Conservation (phyloP, 2,797 vertebrate species). For the Tamandua tetradactyla region DNA sequence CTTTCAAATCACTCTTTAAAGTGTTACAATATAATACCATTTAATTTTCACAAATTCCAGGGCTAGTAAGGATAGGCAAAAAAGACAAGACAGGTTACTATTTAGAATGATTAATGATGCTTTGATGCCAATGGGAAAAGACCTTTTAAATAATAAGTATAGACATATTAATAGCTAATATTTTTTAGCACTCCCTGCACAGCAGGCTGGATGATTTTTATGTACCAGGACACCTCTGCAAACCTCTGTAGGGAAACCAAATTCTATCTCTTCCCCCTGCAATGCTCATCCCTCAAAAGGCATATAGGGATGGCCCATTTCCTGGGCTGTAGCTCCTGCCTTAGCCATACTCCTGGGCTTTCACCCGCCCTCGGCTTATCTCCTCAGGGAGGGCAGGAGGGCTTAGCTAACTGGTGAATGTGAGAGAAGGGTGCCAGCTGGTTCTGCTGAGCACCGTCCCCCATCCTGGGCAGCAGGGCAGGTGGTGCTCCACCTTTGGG, state of each 20-base stretch:
- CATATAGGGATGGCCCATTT: too few relatives aligned
- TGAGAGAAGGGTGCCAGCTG: rapidly evolving
- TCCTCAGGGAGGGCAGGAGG: too few relatives aligned
- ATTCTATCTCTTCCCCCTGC: background rate
- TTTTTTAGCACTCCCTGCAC: rapidly evolving
- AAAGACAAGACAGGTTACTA: background rate
- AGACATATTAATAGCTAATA: rapidly evolving
- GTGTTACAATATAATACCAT: background rate
- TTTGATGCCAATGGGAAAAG: rapidly evolving
- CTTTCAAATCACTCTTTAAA: background rate
- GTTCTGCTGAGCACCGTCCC: rapidly evolving
- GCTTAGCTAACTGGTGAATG: rapidly evolving
- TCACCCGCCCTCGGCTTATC: background rate
- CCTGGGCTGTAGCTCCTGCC: background rate
- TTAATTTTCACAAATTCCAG: background rate
- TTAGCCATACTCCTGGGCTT: rapidly evolving
- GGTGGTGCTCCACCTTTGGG: rapidly evolving
- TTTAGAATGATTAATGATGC: too few relatives aligned
- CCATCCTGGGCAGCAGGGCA: rapidly evolving
- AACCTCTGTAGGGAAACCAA: background rate
- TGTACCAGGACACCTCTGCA: background rate
- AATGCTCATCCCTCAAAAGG: background rate
- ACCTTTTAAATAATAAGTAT: too few relatives aligned
- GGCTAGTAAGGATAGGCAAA: background rate
- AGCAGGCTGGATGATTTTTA: background rate